phyloP scores from a whole-genome alignment of 2,113 vertebrate genomes.

The Austrofundulus limnaeus region DNA sequence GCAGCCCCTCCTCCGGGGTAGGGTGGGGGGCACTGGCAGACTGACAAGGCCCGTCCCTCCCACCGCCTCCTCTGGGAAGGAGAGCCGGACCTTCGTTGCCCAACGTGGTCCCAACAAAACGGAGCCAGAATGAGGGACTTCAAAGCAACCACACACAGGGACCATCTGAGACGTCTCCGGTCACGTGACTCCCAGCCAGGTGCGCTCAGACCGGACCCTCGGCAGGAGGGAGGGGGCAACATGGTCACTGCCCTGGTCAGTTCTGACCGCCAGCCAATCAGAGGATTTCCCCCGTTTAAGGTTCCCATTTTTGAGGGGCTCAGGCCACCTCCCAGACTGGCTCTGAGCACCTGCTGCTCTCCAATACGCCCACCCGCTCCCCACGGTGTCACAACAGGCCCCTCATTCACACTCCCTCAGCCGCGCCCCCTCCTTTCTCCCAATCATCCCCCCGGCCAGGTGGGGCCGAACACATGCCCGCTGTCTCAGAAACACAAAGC shows the following conservation, averaged over 20 bases:
- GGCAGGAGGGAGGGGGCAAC: slow-evolving; percentile 38
- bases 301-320: slow-evolving; percentile 46
- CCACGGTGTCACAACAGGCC: slow-evolving; percentile 70
- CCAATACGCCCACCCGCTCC: slow-evolving; percentile 78
- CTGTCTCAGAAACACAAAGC: slow-evolving; percentile 65
- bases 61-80: slow-evolving; percentile 48
- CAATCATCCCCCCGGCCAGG: slow-evolving; percentile 66
- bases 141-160: slow-evolving; percentile 64
- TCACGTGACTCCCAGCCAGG: slow-evolving; percentile 72
- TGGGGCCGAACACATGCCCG: slow-evolving; percentile 74
- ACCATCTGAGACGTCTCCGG: slow-evolving; percentile 70
- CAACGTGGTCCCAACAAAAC: slow-evolving; percentile 50
- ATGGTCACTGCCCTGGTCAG: slow-evolving; percentile 51
- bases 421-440: slow-evolving; percentile 22
- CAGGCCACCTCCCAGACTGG: slow-evolving; percentile 61
- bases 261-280: slow-evolving; percentile 69
- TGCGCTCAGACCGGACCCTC: slow-evolving; percentile 64
- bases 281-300: slow-evolving; percentile 42
- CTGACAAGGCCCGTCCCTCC: slow-evolving; percentile 43
- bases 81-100: slow-evolving; percentile 44
- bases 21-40: no score
- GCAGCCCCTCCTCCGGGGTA: slow-evolving; percentile 40
- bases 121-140: slow-evolving; percentile 59
- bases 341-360: slow-evolving; percentile 75
- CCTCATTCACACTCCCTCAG: slow-evolving; percentile 65